A percentile compares a stretch with the other conserved stretches of the same genome.
These are phyloP conservation scores for Drosophila leontia DNA, from an alignment of 1,140 invertebrate genomes.

Conservation along the genomic window DNA sequence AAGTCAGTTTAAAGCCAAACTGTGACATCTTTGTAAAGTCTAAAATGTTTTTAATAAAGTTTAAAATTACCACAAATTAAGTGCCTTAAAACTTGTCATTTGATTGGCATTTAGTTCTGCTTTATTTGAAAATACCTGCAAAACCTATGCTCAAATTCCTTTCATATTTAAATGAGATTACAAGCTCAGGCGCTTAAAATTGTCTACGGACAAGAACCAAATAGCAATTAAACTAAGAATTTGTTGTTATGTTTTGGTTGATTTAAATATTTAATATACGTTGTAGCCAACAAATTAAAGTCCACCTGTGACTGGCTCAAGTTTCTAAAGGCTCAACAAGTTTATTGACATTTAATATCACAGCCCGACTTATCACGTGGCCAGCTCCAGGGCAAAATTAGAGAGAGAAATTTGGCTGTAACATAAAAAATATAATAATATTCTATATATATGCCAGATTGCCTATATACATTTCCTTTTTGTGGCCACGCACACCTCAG, in stretches of 20 bases:
- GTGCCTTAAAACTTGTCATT: background rate
- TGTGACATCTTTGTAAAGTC: background rate
- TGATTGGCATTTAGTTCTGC: background rate
- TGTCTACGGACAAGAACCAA: too few relatives aligned
- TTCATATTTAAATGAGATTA: background rate
- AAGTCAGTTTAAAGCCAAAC: background rate
- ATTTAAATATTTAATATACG: background rate
- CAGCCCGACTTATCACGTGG: constrained; percentile 13
- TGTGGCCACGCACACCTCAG: constrained; percentile 34
- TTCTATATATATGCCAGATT: constrained; percentile 7
- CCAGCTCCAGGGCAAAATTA: constrained; percentile 19
- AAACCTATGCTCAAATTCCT: background rate
- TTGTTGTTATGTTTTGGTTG: background rate
- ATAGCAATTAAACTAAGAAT: background rate
- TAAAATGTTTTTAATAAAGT: background rate
- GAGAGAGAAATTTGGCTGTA: background rate
- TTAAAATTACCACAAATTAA: constrained; percentile 2
- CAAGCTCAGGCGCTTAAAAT: background rate
- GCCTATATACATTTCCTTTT: constrained; percentile 42
- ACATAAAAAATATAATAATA: constrained; percentile 26
- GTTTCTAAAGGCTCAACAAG: background rate
- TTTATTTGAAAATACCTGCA: background rate
- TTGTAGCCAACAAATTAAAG: background rate
- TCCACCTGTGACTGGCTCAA: background rate
- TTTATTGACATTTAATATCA: background rate